Percentiles rank a stretch among this genome's conserved stretches.
These are phyloP conservation scores for Scyliorhinus canicula DNA, from an alignment of 2,797 vertebrate species.

Conservation along the genomic window DNA sequence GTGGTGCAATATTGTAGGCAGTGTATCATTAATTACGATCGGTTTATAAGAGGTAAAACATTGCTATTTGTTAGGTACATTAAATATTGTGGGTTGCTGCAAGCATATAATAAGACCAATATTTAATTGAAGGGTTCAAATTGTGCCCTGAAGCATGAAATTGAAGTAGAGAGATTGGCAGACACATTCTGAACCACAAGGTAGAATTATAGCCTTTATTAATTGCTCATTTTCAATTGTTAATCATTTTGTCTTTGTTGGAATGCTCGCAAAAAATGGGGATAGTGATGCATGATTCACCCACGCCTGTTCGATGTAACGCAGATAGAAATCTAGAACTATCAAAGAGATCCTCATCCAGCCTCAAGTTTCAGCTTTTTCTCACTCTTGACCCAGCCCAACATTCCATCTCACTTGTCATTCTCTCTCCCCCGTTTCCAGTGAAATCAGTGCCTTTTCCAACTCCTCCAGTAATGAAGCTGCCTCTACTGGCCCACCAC, in stretches of 20 bases:
- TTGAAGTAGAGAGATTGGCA: background rate
- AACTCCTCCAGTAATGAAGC: background rate
- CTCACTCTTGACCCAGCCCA: background rate
- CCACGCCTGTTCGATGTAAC: too few relatives aligned
- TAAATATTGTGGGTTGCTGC: background rate
- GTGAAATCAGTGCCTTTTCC: background rate
- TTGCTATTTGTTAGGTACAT: background rate
- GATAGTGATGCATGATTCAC: too few relatives aligned
- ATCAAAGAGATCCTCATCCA: background rate
- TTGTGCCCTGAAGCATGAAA: background rate
- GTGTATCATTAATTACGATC: background rate
- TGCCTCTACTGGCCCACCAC: background rate
- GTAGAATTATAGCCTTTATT: background rate
- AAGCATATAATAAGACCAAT: background rate
- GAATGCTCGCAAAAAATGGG: background rate
- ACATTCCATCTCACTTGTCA: background rate
- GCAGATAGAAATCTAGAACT: background rate
- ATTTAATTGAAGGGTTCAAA: background rate
- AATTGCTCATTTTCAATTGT: background rate
- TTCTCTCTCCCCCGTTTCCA: background rate
- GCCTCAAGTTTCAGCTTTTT: background rate
- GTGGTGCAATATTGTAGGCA: too few relatives aligned
- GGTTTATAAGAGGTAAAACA: background rate
- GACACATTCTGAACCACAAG: background rate
- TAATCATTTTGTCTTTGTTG: background rate